These are phyloP conservation scores for Nasonovia ribisnigri DNA, from an alignment of 2,888 invertebrate genomes.

Conservation along the genomic window DNA sequence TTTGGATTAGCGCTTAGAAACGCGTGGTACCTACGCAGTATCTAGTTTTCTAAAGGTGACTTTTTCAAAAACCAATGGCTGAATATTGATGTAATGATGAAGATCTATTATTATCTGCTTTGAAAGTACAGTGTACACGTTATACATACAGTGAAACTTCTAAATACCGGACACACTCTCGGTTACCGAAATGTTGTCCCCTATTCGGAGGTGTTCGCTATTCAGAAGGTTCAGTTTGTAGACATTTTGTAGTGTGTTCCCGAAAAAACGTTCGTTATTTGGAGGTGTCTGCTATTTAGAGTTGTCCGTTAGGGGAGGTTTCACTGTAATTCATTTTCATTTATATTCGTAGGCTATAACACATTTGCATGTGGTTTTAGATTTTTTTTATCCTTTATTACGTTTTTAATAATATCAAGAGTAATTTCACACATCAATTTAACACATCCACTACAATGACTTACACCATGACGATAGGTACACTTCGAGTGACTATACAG, in stretches of 20 bases:
- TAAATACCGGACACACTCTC: no score
- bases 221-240: no score
- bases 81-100: background rate
- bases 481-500: no score
- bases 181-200: no score
- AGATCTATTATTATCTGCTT: background rate
- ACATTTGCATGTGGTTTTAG: background rate
- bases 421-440: background rate
- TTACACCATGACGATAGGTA: background rate
- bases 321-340: background rate
- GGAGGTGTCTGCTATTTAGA: no score
- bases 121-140: background rate
- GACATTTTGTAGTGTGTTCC: no score
- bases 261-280: no score
- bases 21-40: background rate
- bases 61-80: background rate
- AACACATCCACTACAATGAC: background rate
- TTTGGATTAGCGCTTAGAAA: background rate
- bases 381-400: background rate
- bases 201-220: no score
- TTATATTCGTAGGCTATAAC: background rate
- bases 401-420: background rate
- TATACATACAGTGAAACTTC: no score
- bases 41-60: background rate
- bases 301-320: no score